Percentiles rank a stretch among this genome's conserved stretches.
Evolutionary conservation across 2,888 invertebrate genomes (phyloP).

Genomic region (Apocheima hispidaria): DNA sequence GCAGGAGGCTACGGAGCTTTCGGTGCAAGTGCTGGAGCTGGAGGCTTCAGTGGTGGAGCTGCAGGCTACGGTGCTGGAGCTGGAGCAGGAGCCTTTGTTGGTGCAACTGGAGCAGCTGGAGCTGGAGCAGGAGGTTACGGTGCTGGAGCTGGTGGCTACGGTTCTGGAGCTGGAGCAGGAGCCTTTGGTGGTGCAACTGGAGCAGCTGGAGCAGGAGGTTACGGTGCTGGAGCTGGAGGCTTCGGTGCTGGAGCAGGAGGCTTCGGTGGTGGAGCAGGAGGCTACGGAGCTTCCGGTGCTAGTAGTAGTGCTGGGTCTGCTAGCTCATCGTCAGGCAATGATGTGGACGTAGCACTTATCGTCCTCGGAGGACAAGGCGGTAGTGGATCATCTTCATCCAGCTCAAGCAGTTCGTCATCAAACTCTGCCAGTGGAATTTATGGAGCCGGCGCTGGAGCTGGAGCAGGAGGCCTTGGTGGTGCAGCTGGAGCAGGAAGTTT

Average conservation of each 20-base stretch:
- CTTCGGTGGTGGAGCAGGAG: neutral
- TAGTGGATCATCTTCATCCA: neutral
- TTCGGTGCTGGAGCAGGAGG: neutral
- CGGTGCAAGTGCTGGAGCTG: constrained; percentile 9
- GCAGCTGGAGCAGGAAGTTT: constrained; percentile 12
- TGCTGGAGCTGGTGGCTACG: constrained; percentile 23
- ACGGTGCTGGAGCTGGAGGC: neutral
- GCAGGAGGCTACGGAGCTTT: constrained; percentile 4
- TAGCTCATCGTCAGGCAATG: neutral
- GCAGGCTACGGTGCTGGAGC: constrained; percentile 13
- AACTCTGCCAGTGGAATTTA: neutral
- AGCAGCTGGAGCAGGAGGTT: neutral
- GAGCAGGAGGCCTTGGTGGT: neutral
- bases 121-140: constrained; percentile 25
- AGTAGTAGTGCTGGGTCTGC: neutral
- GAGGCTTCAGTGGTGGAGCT: constrained; percentile 32
- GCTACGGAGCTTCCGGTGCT: neutral
- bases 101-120: neutral
- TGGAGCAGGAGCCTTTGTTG: neutral
- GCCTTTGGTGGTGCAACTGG: neutral
- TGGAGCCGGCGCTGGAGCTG: too few relatives aligned
- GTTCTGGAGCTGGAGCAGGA: constrained; percentile 6
- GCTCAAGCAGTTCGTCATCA: constrained; percentile 15
- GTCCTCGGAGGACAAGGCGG: constrained; percentile 7
- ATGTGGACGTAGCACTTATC: neutral